Percentiles rank a stretch among this genome's conserved stretches.
These are phyloP conservation scores for Sarcophaga peregrina DNA, from an alignment of 1,140 invertebrate species.

Conservation along the genomic window DNA sequence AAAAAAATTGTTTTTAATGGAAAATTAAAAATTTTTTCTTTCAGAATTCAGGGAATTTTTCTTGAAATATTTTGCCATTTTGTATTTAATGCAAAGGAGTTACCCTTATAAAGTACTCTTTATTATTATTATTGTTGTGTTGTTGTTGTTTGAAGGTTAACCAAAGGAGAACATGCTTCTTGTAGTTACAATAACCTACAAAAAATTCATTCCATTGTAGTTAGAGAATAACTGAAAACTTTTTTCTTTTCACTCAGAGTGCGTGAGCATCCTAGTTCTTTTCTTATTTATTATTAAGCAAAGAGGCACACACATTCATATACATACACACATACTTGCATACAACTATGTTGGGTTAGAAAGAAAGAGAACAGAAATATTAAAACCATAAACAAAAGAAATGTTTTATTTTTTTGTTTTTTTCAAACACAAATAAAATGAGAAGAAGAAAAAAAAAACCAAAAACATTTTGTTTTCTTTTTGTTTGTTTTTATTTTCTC, in stretches of 20 bases:
- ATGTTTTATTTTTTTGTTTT: not conserved
- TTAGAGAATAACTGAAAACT: not conserved
- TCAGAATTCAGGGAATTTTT: no score
- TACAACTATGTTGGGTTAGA: not conserved
- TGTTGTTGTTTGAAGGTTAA: not conserved
- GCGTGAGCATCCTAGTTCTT: not conserved
- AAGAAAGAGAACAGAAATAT: constrained; percentile 8
- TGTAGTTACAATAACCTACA: constrained; percentile 3
- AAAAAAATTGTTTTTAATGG: no score
- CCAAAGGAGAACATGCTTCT: not conserved
- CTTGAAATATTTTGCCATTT: no score
- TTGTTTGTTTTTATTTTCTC: not conserved
- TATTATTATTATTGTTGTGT: no score
- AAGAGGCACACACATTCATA: not conserved
- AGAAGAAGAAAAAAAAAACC: not conserved
- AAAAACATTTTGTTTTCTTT: constrained; percentile 3
- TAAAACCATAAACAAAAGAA: not conserved
- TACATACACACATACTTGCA: not conserved
- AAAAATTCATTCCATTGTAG: not conserved
- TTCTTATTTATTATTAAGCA: no score
- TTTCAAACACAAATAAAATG: not conserved
- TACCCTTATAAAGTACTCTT: not conserved
- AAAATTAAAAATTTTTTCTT: no score
- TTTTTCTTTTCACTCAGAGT: not conserved
- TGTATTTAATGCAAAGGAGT: not conserved